Base-by-base conservation (phyloP, 2,113 vertebrate genomes). In the Euleptes europaea region DNA sequence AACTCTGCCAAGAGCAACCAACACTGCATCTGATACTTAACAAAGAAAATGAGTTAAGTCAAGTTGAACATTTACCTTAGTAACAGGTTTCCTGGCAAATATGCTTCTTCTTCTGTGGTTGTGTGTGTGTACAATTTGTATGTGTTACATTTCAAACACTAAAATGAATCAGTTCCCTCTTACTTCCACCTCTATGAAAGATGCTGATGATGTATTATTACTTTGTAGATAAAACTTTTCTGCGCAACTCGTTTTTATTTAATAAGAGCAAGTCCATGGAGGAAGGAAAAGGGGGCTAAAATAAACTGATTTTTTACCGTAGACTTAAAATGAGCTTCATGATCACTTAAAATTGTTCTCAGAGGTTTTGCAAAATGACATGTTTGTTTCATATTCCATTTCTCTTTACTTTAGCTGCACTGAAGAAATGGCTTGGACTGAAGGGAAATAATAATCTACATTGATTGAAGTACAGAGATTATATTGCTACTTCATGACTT, bases 1-100 rank as follows among this genome's bases (percentile, higher is more conserved):
- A 95, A 95, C 89, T 90, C 80, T 70, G 92, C 91, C 83, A 93
- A 91, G 60, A 26, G 0, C 89, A 93, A 93, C 92, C 91, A 93
- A 93, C 88, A 90, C 89, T 11, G 72, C 89, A 89, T 86, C 86
- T 79, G 60, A 91, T 84, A 93, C 44, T 44, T 44, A 88, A 92
- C 57, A 88, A 80, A 76, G 3, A 75, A 11, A 11, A 8, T 67
- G 84, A 57, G 87, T 94, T 91, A 82, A 88, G 44, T 79, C 66
- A 89, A 47, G 66, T 35, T 88, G 82, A 90, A 83, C 9, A 0
- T 76, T 87, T 75, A 93, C 82, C 78, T 91, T 87, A 90, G 0
- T 90, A 83, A 88, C 86, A 82, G 84, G 44, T 65, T 90, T 92
- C 84, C 79, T 76, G 79, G 81, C 57, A 93, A 94, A 90, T 35